phyloP scores from a whole-genome alignment of 2,113 vertebrate species.

The Genyomyrus donnyi region DNA sequence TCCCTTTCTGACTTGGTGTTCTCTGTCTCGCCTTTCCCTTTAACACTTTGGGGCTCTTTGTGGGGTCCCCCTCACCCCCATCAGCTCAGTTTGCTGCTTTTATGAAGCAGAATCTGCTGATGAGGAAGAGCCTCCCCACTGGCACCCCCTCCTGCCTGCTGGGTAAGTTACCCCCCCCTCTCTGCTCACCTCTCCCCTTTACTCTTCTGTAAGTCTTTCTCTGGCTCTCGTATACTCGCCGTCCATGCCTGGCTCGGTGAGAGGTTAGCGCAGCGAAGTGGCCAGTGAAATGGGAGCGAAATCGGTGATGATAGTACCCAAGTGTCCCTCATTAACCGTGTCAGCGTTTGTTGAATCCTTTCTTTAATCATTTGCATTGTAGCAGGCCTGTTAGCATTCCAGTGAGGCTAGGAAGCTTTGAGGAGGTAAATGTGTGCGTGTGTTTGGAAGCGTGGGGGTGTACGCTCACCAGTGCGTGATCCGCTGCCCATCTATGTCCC shows the following conservation, averaged over 20 bases:
- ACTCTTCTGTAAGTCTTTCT: neutral
- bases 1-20: neutral
- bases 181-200: slow-evolving; percentile 26
- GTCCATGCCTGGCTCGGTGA: neutral
- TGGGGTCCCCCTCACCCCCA: neutral
- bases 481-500: neutral
- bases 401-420: neutral
- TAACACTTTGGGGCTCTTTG: neutral
- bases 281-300: neutral
- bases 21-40: neutral
- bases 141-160: slow-evolving; percentile 90
- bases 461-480: neutral
- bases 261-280: neutral
- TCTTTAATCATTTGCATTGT: neutral
- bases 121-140: slow-evolving; percentile 94
- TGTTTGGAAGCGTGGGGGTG: neutral
- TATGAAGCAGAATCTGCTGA: slow-evolving; percentile 99
- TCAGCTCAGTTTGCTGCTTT: slow-evolving; percentile 98
- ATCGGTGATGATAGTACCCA: neutral
- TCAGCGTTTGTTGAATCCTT: neutral
- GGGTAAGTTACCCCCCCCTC: slow-evolving; percentile 73
- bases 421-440: neutral
- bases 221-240: neutral
- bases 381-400: neutral
- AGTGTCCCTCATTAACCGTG: neutral